Evolutionary conservation across 2,888 invertebrate species (phyloP).

Genomic region (Torymus auratus): DNA sequence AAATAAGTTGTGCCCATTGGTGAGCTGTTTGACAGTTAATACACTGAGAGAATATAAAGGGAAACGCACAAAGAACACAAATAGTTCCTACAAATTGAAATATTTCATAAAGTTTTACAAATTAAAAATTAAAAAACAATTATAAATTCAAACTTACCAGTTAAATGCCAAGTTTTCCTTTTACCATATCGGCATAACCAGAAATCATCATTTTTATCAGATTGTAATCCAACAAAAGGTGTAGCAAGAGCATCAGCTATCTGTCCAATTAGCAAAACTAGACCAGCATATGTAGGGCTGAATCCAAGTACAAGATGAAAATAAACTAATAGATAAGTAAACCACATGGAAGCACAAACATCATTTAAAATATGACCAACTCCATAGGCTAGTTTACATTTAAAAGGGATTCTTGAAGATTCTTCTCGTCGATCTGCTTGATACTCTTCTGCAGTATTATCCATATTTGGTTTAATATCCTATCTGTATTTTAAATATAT

Average conservation of each 20-base stretch:
- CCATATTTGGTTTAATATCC: constrained; percentile 28
- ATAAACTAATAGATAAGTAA: constrained; percentile 92
- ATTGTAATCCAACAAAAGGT: constrained; percentile 91
- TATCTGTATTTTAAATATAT: not conserved
- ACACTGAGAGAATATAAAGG: constrained; percentile 91
- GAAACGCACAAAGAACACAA: constrained; percentile 88
- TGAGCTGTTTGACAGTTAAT: constrained; percentile 82
- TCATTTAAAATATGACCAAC: constrained; percentile 95
- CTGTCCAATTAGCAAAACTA: constrained; percentile 88
- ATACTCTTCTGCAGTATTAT: constrained; percentile 16
- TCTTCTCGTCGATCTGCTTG: constrained; percentile 10
- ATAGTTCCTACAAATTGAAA: constrained; percentile 80
- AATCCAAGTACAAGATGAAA: constrained; percentile 81
- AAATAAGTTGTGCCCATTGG: constrained; percentile 85
- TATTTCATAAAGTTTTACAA: constrained; percentile 6
- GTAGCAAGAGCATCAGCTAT: constrained; percentile 91
- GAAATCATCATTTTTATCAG: constrained; percentile 85
- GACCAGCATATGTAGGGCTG: constrained; percentile 77
- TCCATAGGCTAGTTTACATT: constrained; percentile 80
- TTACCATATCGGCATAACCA: constrained; percentile 86
- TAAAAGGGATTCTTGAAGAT: constrained; percentile 36
- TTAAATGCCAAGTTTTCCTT: constrained; percentile 92
- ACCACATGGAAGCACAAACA: constrained; percentile 95
- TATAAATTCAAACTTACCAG: constrained; percentile 80
- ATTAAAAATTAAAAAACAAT: constrained; percentile 27